phyloP scores from a whole-genome alignment of 2,797 vertebrate species.

The Taeniopygia guttata region DNA sequence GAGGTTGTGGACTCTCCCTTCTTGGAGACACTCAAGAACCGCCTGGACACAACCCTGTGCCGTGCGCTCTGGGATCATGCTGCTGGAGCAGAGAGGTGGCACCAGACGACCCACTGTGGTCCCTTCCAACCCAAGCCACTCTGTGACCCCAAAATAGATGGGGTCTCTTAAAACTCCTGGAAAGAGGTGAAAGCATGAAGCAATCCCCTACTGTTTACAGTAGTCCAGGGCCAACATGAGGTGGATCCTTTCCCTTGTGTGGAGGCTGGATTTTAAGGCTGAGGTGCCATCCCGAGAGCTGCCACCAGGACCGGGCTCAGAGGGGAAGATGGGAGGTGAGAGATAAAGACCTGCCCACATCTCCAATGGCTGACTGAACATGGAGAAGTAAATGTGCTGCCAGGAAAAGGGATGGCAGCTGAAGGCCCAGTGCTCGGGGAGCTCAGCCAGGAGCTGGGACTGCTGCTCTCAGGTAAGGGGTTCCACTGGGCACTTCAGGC shows the following conservation, averaged over 20 bases:
- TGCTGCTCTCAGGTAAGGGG: not conserved
- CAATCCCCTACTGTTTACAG: not conserved
- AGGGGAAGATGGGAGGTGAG: not conserved
- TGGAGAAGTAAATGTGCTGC: not conserved
- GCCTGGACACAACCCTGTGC: not conserved
- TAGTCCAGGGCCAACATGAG: not conserved
- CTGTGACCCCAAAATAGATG: not conserved
- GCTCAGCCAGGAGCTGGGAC: not conserved
- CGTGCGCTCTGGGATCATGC: not conserved
- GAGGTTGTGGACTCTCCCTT: not conserved
- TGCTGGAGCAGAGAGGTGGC: not conserved
- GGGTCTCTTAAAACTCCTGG: not conserved
- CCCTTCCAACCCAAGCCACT: not conserved
- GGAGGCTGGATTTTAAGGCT: not conserved
- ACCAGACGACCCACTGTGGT: not conserved
- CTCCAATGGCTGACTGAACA: not conserved
- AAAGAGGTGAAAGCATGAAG: rapidly evolving
- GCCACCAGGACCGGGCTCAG: not conserved
- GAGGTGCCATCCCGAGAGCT: not conserved
- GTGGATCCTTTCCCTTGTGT: not conserved
- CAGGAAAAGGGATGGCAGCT: not conserved
- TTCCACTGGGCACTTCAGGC: not conserved
- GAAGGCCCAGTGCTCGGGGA: rapidly evolving
- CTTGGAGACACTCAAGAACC: not conserved
- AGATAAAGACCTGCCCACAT: not conserved